phyloP scores from a whole-genome alignment of 2,888 invertebrate species.

The Sminthurides aquaticus region DNA sequence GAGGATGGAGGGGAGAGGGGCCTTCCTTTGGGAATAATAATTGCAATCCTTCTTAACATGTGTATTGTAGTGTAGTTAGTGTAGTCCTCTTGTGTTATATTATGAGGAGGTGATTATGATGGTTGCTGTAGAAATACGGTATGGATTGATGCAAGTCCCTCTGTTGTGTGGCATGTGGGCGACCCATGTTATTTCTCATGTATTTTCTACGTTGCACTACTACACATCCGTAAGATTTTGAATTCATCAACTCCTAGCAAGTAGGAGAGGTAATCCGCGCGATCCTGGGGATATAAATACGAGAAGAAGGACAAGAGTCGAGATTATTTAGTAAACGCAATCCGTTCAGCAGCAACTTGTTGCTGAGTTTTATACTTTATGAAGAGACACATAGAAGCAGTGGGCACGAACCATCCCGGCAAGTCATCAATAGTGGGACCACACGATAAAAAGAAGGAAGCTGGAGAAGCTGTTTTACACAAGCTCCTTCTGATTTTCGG shows the following conservation, averaged over 20 bases:
- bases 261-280: background rate
- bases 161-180: background rate
- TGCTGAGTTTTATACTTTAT: background rate
- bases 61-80: too few relatives aligned
- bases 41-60: too few relatives aligned
- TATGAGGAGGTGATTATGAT: too few relatives aligned
- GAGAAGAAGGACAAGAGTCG: constrained; percentile 14
- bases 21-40: background rate
- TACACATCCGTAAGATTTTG: too few relatives aligned
- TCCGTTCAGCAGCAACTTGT: constrained; percentile 14
- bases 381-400: background rate
- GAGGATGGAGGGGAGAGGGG: background rate
- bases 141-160: too few relatives aligned
- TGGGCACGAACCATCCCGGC: background rate
- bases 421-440: background rate
- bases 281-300: constrained; percentile 14
- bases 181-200: too few relatives aligned
- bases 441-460: too few relatives aligned
- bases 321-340: constrained; percentile 17
- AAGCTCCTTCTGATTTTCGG: background rate
- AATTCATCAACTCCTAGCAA: too few relatives aligned
- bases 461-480: too few relatives aligned
- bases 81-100: too few relatives aligned
- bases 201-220: background rate
- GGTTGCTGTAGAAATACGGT: too few relatives aligned